These are phyloP conservation scores for Sphaeridia pumilis DNA, from an alignment of 2,888 invertebrate genomes.

Conservation along the genomic window DNA sequence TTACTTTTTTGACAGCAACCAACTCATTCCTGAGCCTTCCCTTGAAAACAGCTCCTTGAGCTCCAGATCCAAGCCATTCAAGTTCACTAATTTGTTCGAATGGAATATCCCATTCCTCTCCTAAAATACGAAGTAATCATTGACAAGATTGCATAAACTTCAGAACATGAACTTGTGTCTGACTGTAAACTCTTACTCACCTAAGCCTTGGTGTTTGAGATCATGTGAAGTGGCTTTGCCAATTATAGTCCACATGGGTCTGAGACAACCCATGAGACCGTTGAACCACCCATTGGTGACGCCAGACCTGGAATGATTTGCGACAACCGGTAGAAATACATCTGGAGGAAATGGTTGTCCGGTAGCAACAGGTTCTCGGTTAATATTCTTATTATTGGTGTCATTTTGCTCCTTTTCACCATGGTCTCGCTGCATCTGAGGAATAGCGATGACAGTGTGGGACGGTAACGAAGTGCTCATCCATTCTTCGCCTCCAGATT, in stretches of 20 bases:
- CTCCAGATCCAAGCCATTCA: slow-evolving; percentile 86
- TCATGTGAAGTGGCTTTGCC: slow-evolving; percentile 62
- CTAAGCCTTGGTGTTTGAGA: slow-evolving; percentile 50
- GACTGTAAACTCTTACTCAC: too few relatives aligned
- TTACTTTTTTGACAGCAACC: slow-evolving; percentile 93
- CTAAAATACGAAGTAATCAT: slow-evolving; percentile 27
- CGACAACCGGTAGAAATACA: slow-evolving; percentile 12
- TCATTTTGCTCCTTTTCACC: slow-evolving; percentile 4
- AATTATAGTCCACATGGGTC: slow-evolving; percentile 76
- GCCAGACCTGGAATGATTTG: slow-evolving; percentile 18
- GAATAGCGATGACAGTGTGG: slow-evolving; percentile 26
- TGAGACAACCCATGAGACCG: slow-evolving; percentile 81
- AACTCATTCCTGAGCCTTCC: slow-evolving; percentile 69
- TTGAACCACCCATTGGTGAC: slow-evolving; percentile 40
- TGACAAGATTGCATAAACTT: neutral
- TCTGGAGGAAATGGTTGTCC: neutral
- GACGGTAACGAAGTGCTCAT: slow-evolving; percentile 30
- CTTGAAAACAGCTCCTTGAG: slow-evolving; percentile 89
- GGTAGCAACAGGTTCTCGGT: neutral
- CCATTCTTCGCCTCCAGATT: slow-evolving; percentile 23
- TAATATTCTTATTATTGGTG: neutral
- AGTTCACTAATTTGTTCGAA: slow-evolving; percentile 81
- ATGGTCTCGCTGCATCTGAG: slow-evolving; percentile 14
- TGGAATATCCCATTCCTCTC: slow-evolving; percentile 88
- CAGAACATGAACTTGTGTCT: too few relatives aligned